Base-by-base conservation (phyloP, 2,888 invertebrate species). In the Cheiracanthium punctorium region DNA sequence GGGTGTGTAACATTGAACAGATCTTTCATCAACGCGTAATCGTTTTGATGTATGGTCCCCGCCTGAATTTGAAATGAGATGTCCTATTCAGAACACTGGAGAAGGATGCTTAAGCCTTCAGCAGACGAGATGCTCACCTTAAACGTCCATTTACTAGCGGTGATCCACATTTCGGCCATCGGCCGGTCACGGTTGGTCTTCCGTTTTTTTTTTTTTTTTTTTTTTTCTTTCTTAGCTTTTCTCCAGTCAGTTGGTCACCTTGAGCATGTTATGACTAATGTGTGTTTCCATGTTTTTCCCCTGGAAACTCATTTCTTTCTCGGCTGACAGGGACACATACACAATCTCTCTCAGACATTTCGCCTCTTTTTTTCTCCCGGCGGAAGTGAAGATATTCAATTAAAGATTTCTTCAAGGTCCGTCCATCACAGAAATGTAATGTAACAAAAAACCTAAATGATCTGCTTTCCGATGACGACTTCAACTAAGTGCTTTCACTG, bases 131-230 rank as follows among this genome's bases (percentile, higher is more conserved):
- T 58, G 24, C 58, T 58, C 24, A 24, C 58, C 58, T 58, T 58
- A 58, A 20, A 58, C 20, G 24, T 58, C 58, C 24, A 58, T 20
- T 24, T 24, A 17, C 1, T 20, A 24, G 5, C 17, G 58, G 24
- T 24, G 20, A 24, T 58, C 58, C 58, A 58, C 12, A 24, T 24
- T 33, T 69, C 37, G 69, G 33, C 69, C 69, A 69, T 33, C 37
- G 33, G 69, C 33, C 69, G 69, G 69, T 69, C 69, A 69, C 69
- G 69, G 69, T 69, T 69, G 33, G n/a, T 69, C 32, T 69, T 33
- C 37, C 1, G 17, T 69, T 69, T 69, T 69, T 69, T 14, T n/a
- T n/a, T n/a, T n/a, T n/a, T n/a, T n/a, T n/a, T n/a, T n/a, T n/a
- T n/a, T n/a, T n/a, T n/a, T n/a, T n/a, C n/a, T n/a, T n/a, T n/a